Conservation (phyloP, 1,140 invertebrate species). For the Saccostrea echinata region DNA sequence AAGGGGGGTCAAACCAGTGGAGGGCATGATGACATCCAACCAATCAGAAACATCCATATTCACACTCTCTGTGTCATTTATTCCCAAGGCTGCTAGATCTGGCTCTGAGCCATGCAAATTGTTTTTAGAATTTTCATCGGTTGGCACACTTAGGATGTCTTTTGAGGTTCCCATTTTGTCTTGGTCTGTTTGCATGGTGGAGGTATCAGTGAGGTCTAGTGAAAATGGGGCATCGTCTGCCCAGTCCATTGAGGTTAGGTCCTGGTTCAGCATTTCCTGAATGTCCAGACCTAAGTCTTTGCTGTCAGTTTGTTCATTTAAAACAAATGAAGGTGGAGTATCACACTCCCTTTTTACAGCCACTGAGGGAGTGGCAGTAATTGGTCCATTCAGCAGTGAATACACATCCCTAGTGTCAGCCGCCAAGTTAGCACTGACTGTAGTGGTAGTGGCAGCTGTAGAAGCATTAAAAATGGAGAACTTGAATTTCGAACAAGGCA, state of each 20-base stretch:
- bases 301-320: slow-evolving; percentile 49
- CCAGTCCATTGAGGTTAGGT: slow-evolving; percentile 77
- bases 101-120: slow-evolving; percentile 60
- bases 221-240: slow-evolving; percentile 68
- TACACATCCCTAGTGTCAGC: slow-evolving; percentile 39
- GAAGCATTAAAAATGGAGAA: slow-evolving; percentile 41
- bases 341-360: slow-evolving; percentile 36
- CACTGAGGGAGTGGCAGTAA: not conserved
- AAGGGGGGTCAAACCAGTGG: slow-evolving; percentile 73
- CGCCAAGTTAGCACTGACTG: slow-evolving; percentile 17
- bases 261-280: slow-evolving; percentile 71
- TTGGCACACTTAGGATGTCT: slow-evolving; percentile 52
- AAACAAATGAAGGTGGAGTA: slow-evolving; percentile 47
- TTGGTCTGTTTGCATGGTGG: slow-evolving; percentile 54
- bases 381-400: slow-evolving; percentile 47
- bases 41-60: slow-evolving; percentile 86
- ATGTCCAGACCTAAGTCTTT: slow-evolving; percentile 64
- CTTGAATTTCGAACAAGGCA: slow-evolving; percentile 23
- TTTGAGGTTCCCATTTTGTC: slow-evolving; percentile 51
- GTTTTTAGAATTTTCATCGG: slow-evolving; percentile 52
- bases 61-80: slow-evolving; percentile 65
- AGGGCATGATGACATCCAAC: slow-evolving; percentile 85
- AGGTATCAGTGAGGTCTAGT: slow-evolving; percentile 69
- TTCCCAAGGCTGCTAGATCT: slow-evolving; percentile 65
- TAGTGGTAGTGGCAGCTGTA: slow-evolving; percentile 16